These are phyloP conservation scores for Harmothoe impar DNA, from an alignment of 2,888 invertebrate species.

Conservation along the genomic window DNA sequence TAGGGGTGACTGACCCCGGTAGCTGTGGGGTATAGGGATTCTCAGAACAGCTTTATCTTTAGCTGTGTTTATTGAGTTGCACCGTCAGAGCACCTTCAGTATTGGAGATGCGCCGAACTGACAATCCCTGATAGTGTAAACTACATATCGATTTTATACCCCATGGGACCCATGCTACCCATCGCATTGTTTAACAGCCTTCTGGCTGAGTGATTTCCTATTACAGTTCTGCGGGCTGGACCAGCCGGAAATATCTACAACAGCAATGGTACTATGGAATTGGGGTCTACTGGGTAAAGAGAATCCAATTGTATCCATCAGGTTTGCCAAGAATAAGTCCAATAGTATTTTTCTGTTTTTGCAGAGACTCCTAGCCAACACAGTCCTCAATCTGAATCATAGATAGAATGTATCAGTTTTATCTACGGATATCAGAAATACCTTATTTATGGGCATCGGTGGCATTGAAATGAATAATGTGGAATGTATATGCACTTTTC, in stretches of 20 bases:
- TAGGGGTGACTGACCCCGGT: too few species aligned
- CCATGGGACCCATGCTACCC: neutral
- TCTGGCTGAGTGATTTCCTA: neutral
- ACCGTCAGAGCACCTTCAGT: too few species aligned
- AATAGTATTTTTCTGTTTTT: too few species aligned
- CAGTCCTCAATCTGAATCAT: too few species aligned
- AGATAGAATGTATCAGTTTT: too few species aligned
- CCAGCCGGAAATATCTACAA: neutral
- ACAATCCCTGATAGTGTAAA: neutral
- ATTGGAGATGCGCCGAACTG: neutral
- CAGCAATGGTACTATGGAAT: neutral
- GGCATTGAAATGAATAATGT: too few species aligned
- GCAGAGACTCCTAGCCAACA: too few species aligned
- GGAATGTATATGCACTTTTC: too few species aligned
- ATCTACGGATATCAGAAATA: too few species aligned
- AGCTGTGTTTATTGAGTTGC: neutral
- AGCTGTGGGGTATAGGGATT: neutral
- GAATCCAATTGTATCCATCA: neutral
- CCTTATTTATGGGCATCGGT: too few species aligned
- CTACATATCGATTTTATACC: slow-evolving; percentile 1
- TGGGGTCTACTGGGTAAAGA: neutral
- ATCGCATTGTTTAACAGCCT: neutral
- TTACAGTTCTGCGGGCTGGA: neutral
- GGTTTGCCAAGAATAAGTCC: too few species aligned
- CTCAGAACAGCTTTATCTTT: neutral